Evolutionary conservation across 2,113 vertebrate species (phyloP), one percentile per base, ranked within the genome.

Genomic region (Girardinichthys multiradiatus): DNA sequence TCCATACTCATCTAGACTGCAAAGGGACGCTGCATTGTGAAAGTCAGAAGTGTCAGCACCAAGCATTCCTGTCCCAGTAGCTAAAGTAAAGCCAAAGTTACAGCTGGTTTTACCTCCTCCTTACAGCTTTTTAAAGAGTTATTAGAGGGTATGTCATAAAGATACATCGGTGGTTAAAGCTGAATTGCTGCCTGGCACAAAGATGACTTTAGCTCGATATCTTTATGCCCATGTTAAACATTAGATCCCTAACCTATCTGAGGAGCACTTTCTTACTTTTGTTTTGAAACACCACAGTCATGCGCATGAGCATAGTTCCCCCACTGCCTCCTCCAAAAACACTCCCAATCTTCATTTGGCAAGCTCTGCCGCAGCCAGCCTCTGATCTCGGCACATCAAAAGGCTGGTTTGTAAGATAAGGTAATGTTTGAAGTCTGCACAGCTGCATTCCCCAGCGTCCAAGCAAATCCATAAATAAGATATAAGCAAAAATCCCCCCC

Each of bases 361-460:
- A 95, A 94, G 91, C 92, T 85, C 85, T 94, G 95, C 95, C 81
- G 93, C 95, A 95, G 94, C 94, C 91, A 90, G 95, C 92, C 95
- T 97, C 96, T 96, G 95, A 96, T 96, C 96, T 96, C 92, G 79
- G 92, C 95, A 95, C 95, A 95, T 96, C 96, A 96, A 96, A 97
- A 94, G 95, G 91, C 95, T 94, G 94, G 95, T 96, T 95, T 96
- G 95, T 95, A 96, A 96, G 95, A 97, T 96, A 95, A 96, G 95
- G 96, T 95, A 93, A 95, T 94, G 96, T 96, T 94, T 97, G 96
- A 97, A 96, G 96, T 95, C 96, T 93, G 92, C 93, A 93, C 90
- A 91, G 94, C 94, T 91, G 93, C 94, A 94, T 94, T 96, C 96
- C 96, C 95, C 83, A 87, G 95, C 94, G 95, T 95, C 96, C 96